These are phyloP conservation scores for Indicator indicator DNA, from an alignment of 2,113 vertebrate species.

Conservation along the genomic window DNA sequence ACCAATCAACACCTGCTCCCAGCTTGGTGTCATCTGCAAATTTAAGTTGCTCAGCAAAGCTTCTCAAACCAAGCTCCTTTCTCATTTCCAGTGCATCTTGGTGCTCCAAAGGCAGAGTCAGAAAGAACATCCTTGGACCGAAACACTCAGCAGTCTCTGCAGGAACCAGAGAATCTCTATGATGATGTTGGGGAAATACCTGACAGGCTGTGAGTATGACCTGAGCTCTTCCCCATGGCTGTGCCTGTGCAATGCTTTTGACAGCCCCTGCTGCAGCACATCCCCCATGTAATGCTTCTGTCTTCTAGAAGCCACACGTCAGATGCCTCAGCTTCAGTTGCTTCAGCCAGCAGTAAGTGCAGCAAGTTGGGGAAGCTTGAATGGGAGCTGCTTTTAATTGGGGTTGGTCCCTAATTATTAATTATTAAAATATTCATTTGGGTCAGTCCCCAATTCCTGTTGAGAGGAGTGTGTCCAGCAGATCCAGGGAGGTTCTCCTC, in stretches of 20 bases:
- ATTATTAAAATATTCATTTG: no score
- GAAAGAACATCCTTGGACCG: constrained; percentile 72
- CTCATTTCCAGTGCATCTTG: constrained; percentile 72
- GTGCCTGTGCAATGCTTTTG: not conserved
- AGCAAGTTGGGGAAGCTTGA: not conserved
- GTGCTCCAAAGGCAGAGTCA: constrained; percentile 68
- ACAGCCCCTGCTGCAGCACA: not conserved
- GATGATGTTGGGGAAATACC: constrained; percentile 51
- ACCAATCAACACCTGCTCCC: no score
- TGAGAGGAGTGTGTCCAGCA: no score
- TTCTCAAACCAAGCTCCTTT: not conserved
- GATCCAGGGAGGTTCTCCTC: no score
- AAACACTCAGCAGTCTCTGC: constrained; percentile 3
- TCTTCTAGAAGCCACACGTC: constrained; percentile 33
- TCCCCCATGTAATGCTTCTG: not conserved
- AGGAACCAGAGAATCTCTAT: constrained; percentile 56
- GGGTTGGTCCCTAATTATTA: not conserved
- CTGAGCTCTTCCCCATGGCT: not conserved
- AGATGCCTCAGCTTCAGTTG: not conserved
- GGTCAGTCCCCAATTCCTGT: no score
- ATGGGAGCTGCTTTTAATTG: not conserved
- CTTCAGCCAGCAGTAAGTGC: constrained; percentile 68
- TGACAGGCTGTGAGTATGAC: constrained; percentile 52
- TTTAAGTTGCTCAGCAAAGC: not conserved
- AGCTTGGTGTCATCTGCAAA: no score